Evolutionary conservation across 2,797 vertebrate genomes (phyloP).

Genomic region (Semotilus atromaculatus): DNA sequence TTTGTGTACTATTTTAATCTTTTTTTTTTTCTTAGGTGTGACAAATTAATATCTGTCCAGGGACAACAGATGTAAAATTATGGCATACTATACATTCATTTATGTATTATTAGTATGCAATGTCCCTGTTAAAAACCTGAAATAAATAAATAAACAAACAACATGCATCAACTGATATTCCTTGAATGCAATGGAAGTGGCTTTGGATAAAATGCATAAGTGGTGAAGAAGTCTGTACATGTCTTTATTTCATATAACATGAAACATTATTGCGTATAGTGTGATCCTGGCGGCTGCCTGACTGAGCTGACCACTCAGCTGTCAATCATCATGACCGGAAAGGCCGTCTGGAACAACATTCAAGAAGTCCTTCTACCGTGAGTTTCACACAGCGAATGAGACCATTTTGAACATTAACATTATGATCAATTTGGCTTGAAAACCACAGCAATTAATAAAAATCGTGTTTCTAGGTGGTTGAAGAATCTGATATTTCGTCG

Average conservation of each 20-base stretch:
- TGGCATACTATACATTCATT: no score
- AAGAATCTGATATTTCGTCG: constrained; percentile 88
- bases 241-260: not conserved
- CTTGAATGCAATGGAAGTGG: not conserved
- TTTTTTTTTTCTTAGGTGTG: no score
- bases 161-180: not conserved
- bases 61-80: no score
- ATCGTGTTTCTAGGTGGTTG: constrained; percentile 80
- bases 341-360: constrained; percentile 94
- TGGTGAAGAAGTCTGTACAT: not conserved
- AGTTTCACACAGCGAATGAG: constrained; percentile 69
- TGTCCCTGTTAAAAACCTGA: no score
- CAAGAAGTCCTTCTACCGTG: constrained; percentile 94
- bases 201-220: not conserved
- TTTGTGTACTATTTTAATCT: no score
- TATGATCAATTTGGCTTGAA: not conserved
- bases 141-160: no score
- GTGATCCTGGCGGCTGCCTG: constrained; percentile 93
- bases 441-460: not conserved
- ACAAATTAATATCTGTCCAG: no score
- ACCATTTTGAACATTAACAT: not conserved
- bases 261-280: constrained; percentile 73
- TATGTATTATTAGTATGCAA: no score
- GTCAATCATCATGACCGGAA: constrained; percentile 96
- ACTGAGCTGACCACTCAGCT: constrained; percentile 95